Evolutionary conservation across 1,140 invertebrate species (phyloP).

Genomic region (Glossosoma conforme): DNA sequence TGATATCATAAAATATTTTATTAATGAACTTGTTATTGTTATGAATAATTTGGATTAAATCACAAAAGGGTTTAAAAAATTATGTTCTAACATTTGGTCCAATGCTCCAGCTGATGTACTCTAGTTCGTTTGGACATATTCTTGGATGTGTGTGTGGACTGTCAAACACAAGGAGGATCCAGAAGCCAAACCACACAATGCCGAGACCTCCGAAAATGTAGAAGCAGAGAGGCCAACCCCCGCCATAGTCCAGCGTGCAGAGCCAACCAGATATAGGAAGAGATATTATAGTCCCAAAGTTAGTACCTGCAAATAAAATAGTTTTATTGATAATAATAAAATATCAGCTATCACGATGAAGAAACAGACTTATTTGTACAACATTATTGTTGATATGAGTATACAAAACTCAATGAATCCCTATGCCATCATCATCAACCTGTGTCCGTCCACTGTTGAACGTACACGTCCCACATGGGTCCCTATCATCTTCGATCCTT

Average conservation of each 20-base stretch:
- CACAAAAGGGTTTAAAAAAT: no score
- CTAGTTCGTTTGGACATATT: slow-evolving; percentile 65
- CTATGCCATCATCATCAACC: no score
- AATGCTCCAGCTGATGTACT: slow-evolving; percentile 61
- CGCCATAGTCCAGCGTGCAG: slow-evolving; percentile 60
- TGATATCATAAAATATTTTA: no score
- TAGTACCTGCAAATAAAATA: slow-evolving; percentile 52
- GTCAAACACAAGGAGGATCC: slow-evolving; percentile 69
- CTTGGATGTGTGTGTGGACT: slow-evolving; percentile 72
- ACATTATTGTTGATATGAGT: slow-evolving; percentile 9
- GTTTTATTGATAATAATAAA: no score
- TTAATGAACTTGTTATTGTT: no score
- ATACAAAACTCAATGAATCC: slow-evolving; percentile 6
- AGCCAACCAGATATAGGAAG: slow-evolving; percentile 69
- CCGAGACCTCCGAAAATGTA: slow-evolving; percentile 72
- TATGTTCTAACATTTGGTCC: slow-evolving; percentile 40
- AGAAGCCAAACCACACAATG: slow-evolving; percentile 74
- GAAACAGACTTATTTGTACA: no score
- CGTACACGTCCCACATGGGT: no score
- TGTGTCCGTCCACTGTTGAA: no score
- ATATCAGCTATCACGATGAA: no score
- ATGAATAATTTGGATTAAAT: no score
- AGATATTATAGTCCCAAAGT: slow-evolving; percentile 72
- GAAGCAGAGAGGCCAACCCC: slow-evolving; percentile 75
- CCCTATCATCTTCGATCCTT: no score